Evolutionary conservation across 2,113 vertebrate genomes (phyloP), one percentile per base, ranked within the genome.

Genomic region (Sarotherodon lohbergeri): DNA sequence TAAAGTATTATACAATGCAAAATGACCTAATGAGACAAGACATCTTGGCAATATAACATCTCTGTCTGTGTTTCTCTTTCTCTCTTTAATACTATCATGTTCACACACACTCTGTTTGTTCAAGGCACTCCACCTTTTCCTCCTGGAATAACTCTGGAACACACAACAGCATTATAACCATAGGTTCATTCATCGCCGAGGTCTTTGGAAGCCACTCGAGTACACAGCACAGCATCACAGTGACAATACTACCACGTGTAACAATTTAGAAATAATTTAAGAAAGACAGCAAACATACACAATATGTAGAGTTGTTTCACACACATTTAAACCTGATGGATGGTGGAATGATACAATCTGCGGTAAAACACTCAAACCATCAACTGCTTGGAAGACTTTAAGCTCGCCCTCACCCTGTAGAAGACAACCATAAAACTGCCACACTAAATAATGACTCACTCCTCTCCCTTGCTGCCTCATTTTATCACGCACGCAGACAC

Each of bases 401-500:
- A 87, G 43, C 32, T 46, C 8, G 2, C 88, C 88, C 56, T 92
- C 89, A 85, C 36, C 8, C 24, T 78, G 80, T 36, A 81, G 66
- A 86, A 88, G 57, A 83, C 81, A 71, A 55, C 54, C 68, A 89
- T 90, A 88, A 90, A 90, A 54, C 83, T 71, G 86, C 90, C 86
- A 85, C 34, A 56, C 32, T 55, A 85, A 93, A 63, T 84, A 85
- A 92, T 82, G 86, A 71, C 73, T 92, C 83, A 83, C 82, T 90
- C 78, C 24, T 57, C 82, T 55, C 85, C 68, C 76, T 86, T 48
- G 9, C 68, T 89, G 76, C 22, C 52, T 85, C 63, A 5, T 78
- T 79, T 54, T 6, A 4, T 32, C 66, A 55, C 66, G 19, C 73
- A 43, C 9, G 32, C 52, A 22, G 57, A 81, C 43, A 19, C 52